phyloP scores from a whole-genome alignment of 2,888 invertebrate genomes.

The Trachelus iudaicus region DNA sequence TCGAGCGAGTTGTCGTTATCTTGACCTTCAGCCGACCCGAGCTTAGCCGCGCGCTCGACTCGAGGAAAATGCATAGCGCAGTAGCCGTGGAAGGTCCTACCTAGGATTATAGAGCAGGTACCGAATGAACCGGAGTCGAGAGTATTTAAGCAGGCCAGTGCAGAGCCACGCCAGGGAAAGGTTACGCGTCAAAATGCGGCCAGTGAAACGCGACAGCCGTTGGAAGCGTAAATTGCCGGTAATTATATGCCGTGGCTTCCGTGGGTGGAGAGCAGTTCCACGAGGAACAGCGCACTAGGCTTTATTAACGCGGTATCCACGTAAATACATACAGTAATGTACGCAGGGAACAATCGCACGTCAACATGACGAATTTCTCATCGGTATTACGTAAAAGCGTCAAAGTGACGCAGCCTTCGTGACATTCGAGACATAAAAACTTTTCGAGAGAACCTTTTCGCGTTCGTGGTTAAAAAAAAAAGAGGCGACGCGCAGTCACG shows the following conservation, averaged over 20 bases:
- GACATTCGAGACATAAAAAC: background rate
- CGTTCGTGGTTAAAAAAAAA: background rate
- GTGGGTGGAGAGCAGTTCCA: no score
- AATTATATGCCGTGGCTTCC: no score
- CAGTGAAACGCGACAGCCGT: background rate
- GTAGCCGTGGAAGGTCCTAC: background rate
- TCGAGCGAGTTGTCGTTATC: background rate
- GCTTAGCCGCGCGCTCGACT: background rate
- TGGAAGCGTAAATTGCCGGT: background rate
- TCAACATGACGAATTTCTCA: background rate
- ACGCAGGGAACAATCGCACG: background rate
- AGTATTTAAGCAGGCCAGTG: background rate
- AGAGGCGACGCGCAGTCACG: background rate
- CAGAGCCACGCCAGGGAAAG: background rate
- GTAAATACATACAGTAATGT: background rate
- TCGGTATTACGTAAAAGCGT: background rate
- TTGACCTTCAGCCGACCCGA: background rate
- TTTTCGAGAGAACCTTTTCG: background rate
- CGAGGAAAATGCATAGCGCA: background rate
- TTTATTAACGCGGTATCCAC: background rate
- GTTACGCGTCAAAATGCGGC: background rate
- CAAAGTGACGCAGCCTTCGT: background rate
- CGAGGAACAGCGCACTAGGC: background rate
- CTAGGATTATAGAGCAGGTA: background rate
- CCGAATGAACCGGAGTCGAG: background rate